Conservation (phyloP, 35 echinoderm and acorn worm species). For the Holothuria glaberrima region DNA sequence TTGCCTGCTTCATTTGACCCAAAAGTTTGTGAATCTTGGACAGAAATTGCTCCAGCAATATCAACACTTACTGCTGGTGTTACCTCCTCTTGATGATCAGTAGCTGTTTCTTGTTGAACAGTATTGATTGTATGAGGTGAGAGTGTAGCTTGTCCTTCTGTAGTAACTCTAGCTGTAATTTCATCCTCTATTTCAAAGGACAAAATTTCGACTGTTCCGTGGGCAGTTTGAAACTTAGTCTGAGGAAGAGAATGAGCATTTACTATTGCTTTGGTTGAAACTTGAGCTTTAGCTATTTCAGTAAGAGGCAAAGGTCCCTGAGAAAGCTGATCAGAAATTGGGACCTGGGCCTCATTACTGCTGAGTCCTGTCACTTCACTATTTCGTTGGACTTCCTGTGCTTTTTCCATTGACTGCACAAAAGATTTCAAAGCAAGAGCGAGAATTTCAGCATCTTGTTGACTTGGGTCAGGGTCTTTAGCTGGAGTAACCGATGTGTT, state of each 20-base stretch:
- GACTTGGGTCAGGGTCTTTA: not conserved
- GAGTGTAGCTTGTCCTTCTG: not conserved
- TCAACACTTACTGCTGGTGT: not conserved
- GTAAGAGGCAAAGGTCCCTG: not conserved
- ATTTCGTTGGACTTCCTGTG: not conserved
- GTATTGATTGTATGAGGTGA: no score
- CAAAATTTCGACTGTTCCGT: constrained; percentile 34
- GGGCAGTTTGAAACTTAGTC: constrained; percentile 29
- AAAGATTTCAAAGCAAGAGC: constrained; percentile 35
- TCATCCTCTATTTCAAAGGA: constrained; percentile 48
- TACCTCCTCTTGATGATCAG: no score
- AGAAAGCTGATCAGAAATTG: not conserved
- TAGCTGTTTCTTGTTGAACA: no score
- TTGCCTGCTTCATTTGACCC: not conserved
- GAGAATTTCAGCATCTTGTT: constrained; percentile 33
- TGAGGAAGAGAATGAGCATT: not conserved
- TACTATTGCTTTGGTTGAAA: not conserved
- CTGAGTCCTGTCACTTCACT: not conserved
- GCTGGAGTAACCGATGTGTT: not conserved
- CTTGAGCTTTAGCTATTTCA: not conserved
- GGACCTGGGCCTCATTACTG: not conserved
- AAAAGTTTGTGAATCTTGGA: not conserved
- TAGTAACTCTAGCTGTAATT: not conserved
- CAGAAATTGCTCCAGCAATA: not conserved
- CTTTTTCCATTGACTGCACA: constrained; percentile 49